Base-by-base conservation (phyloP, 2,113 vertebrate genomes). In the Nyctereutes procyonoides region DNA sequence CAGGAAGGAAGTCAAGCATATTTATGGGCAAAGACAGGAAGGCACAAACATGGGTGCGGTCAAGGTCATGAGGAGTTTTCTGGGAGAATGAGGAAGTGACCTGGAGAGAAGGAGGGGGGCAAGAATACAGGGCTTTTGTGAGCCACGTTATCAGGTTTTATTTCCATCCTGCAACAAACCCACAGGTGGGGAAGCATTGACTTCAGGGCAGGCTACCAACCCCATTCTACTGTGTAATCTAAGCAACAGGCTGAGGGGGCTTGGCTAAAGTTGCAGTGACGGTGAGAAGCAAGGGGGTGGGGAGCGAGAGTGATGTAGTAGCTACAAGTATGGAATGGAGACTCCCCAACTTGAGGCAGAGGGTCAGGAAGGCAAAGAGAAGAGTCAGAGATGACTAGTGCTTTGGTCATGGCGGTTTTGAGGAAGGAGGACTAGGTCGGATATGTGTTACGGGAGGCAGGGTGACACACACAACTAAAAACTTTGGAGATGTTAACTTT, bases 31-130 rank as follows among this genome's bases (percentile, higher is more conserved):
- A 76, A 95, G 76, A 43, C 38, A 80, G 24, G 19, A 20, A 51
- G 63, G 12, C 5, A 26, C 58, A 13, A 8, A 3, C 0, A 26
- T 2, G 82, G 30, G 11, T 7, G 5, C 6, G 1, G 43, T 84
- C 0, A 13, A 35, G 51, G 63, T 35, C 55, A 20, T 51, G 2
- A 17, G 17, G 19, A 26, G 15, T 63, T 51, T 56, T 1, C 15
- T 7, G 1, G 11, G 48, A 1, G 10, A 35, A 76, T 1, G 2
- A 82, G 24, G 17, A 73, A 17, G 28, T 10, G 1, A 89, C n/a
- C 19, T 90, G 28, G 35, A 76, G 48, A 65, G 53, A 2, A 56
- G 6, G 14, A 12, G 0, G 8, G 26, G 32, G 13, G 1, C 5
- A 58, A 19, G 67, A 80, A 43, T 32, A 32, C 11, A 5, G 86